A percentile compares a stretch with the other conserved stretches of the same genome.
Evolutionary conservation across 2,888 invertebrate genomes (phyloP).

Genomic region (Andrena dorsata): DNA sequence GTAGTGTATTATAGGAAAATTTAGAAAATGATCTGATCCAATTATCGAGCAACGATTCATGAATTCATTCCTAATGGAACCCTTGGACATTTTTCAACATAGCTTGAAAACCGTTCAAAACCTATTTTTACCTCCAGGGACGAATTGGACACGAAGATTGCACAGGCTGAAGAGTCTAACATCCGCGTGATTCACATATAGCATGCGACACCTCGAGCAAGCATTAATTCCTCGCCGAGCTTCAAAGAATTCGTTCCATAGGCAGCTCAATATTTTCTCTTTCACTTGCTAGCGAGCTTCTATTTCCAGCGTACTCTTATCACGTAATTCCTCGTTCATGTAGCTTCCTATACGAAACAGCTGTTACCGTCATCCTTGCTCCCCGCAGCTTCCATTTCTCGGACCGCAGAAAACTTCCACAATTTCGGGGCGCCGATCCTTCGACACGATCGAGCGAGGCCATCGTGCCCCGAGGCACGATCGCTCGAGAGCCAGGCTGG

Average conservation of each 20-base stretch:
- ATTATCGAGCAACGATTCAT: too few species aligned
- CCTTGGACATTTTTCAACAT: too few species aligned
- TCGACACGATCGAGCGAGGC: slow-evolving; percentile 22
- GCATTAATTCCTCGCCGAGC: background rate
- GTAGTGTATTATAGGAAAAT: too few species aligned
- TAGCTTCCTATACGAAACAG: background rate
- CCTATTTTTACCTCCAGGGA: too few species aligned
- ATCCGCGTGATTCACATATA: too few species aligned
- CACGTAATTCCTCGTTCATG: background rate
- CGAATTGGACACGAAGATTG: too few species aligned
- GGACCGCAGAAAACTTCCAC: background rate
- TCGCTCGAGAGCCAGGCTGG: slow-evolving; percentile 48
- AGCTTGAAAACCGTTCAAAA: too few species aligned
- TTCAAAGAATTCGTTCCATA: background rate
- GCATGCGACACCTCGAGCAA: too few species aligned
- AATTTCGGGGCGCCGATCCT: too few species aligned
- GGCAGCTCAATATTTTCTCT: background rate
- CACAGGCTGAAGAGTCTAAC: too few species aligned
- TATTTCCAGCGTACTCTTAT: slow-evolving; percentile 16
- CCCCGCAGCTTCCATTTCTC: background rate
- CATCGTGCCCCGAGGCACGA: background rate
- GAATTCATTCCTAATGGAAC: too few species aligned
- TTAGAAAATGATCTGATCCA: too few species aligned
- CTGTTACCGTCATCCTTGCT: background rate
- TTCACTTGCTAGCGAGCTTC: background rate